A percentile compares a stretch with the other conserved stretches of the same genome.
Conservation (phyloP, 1,140 invertebrate species). For the Steinernema khuongi region DNA sequence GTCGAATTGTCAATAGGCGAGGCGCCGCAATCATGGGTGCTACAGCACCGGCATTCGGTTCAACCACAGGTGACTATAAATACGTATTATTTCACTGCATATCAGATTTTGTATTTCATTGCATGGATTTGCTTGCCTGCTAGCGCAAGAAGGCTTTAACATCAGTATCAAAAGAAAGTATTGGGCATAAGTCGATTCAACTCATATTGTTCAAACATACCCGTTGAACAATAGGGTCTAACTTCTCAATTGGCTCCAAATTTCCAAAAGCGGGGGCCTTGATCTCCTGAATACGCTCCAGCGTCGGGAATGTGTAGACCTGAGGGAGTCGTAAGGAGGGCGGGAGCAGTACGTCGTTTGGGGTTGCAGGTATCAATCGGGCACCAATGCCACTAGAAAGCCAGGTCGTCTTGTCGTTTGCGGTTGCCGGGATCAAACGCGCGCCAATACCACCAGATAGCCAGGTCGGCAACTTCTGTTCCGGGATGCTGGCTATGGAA, state of each 20-base stretch:
- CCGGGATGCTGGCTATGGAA: too few species aligned
- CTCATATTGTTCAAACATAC: constrained; percentile 14
- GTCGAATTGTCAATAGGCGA: constrained; percentile 44
- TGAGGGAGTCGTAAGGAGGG: not conserved
- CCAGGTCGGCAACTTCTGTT: too few species aligned
- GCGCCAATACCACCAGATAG: too few species aligned
- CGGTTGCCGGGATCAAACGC: too few species aligned
- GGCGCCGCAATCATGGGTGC: constrained; percentile 27
- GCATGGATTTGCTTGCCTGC: too few species aligned
- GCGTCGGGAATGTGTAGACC: constrained; percentile 33
- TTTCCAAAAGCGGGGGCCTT: constrained; percentile 13
- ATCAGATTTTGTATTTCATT: too few species aligned
- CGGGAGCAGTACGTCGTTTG: too few species aligned
- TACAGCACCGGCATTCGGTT: not conserved
- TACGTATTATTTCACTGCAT: too few species aligned
- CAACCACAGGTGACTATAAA: constrained; percentile 23
- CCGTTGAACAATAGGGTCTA: constrained; percentile 22
- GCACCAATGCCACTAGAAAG: too few species aligned
- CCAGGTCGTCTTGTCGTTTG: too few species aligned
- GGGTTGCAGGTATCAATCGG: too few species aligned
- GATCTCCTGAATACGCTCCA: constrained; percentile 24
- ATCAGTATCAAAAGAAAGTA: constrained; percentile 11
- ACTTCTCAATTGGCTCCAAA: constrained; percentile 26
- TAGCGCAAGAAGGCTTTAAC: too few species aligned
- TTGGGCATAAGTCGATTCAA: constrained; percentile 1